Evolutionary conservation across 2,888 invertebrate genomes (phyloP), one percentile per base, ranked within the genome.

Genomic region (Ischnus inquisitorius): DNA sequence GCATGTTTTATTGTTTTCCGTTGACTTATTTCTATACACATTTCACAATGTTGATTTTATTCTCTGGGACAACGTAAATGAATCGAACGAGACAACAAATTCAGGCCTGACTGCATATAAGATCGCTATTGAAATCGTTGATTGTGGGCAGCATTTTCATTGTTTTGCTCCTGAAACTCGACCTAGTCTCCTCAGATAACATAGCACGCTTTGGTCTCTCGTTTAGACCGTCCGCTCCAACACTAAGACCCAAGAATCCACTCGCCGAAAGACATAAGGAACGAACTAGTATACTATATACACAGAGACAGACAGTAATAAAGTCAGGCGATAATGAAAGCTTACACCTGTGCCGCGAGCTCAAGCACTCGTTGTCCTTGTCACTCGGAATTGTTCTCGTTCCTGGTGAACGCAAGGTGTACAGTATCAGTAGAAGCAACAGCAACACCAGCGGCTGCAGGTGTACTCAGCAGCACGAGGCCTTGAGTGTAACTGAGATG

Each of bases 131-230:
- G 54, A 22, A 2, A 3, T 3, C 2, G 22, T 22, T 5, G 25
- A 5, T 89, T 89, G 88, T 89, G 89, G 89, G 89, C 89, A 88
- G 87, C 90, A 88, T 88, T 88, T 87, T 90, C 89, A 90, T 91
- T 91, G 92, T 91, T 90, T 90, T 89, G 84, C 88, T 85, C 87
- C 68, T 87, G 90, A 91, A 92, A 91, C 90, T 90, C 87, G 90
- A 91, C 90, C 90, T 89, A 89, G 90, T 88, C 89, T 89, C 86
- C 89, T 89, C 87, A 89, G 88, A 90, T 91, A 90, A 90, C 90
- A 89, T 71, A 78, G 79, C 82, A 64, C 80, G 67, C 67, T 83
- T 62, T 82, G 65, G 43, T 41, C 79, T 64, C 69, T 54, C 84
- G 72, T 82, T 67, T 43, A n/a, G 48, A 74, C 28, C 48, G 60